A percentile compares a stretch with the other conserved stretches of the same genome.
These are phyloP conservation scores for Pelecanoides urinatrix DNA, from an alignment of 2,113 vertebrate species.

Conservation along the genomic window DNA sequence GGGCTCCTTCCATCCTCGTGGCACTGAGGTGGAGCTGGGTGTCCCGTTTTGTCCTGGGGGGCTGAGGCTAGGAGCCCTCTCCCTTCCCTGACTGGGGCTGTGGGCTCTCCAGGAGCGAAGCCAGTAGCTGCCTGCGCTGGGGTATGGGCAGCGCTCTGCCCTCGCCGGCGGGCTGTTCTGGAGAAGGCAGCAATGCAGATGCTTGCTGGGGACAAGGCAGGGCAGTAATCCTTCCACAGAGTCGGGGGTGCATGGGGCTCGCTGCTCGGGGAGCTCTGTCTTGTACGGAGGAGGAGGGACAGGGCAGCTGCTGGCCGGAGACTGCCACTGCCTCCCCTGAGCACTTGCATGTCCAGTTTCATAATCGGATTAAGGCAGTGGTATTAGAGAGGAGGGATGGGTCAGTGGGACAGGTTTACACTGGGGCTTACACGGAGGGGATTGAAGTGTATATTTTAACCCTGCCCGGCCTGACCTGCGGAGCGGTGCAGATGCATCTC, in stretches of 20 bases:
- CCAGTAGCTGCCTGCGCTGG: background rate
- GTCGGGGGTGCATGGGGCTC: accelerated
- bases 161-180: background rate
- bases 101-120: background rate
- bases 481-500: background rate
- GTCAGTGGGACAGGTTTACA: conserved; percentile 70
- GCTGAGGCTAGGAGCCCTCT: background rate
- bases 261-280: background rate
- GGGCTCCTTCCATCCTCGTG: background rate
- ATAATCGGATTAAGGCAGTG: conserved; percentile 67
- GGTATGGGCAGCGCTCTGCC: background rate
- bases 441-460: conserved; percentile 61
- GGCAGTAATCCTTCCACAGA: background rate
- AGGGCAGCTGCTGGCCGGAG: conserved; percentile 24
- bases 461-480: background rate
- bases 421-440: conserved; percentile 37
- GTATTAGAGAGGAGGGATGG: conserved; percentile 66
- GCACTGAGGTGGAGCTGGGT: background rate
- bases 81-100: background rate
- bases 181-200: background rate
- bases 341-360: conserved; percentile 67
- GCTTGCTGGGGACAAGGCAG: accelerated
- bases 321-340: conserved; percentile 38
- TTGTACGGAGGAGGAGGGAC: background rate
- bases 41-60: background rate